Conservation (phyloP, 2,888 invertebrate genomes). For the Mylabris sibirica region DNA sequence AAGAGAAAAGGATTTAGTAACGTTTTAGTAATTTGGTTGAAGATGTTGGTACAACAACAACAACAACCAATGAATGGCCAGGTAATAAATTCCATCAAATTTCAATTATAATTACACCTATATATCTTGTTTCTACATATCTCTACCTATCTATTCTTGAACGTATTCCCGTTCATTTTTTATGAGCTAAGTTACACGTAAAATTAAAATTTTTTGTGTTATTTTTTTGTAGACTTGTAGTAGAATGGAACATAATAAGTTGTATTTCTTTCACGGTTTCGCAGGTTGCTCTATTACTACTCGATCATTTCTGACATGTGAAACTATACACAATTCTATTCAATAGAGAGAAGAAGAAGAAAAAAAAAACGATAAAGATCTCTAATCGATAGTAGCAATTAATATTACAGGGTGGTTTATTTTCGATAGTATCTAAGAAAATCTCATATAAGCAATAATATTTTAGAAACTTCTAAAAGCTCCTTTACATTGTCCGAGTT, state of each 20-base stretch:
- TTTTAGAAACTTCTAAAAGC: too few species aligned
- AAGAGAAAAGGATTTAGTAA: too few species aligned
- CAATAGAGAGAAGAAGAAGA: too few species aligned
- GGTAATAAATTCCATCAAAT: not conserved
- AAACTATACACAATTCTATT: not conserved
- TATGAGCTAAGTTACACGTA: too few species aligned
- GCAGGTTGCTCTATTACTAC: conserved; percentile 4
- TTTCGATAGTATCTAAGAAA: not conserved
- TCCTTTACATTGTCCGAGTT: too few species aligned
- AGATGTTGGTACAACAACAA: too few species aligned
- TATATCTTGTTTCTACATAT: not conserved
- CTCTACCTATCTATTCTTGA: conserved; percentile 2
- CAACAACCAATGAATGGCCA: not conserved
- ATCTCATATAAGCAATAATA: too few species aligned
- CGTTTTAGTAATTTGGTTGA: too few species aligned
- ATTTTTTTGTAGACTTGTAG: not conserved
- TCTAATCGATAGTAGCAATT: not conserved
- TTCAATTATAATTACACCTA: conserved; percentile 8
- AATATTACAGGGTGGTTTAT: not conserved
- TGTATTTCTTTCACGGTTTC: conserved; percentile 4
- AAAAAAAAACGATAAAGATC: not conserved
- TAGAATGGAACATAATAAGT: not conserved
- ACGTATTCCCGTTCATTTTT: not conserved
- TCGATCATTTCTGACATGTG: conserved; percentile 9
- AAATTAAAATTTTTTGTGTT: not conserved